phyloP scores from a whole-genome alignment of 2,888 invertebrate genomes.

The Drosophila recens region DNA sequence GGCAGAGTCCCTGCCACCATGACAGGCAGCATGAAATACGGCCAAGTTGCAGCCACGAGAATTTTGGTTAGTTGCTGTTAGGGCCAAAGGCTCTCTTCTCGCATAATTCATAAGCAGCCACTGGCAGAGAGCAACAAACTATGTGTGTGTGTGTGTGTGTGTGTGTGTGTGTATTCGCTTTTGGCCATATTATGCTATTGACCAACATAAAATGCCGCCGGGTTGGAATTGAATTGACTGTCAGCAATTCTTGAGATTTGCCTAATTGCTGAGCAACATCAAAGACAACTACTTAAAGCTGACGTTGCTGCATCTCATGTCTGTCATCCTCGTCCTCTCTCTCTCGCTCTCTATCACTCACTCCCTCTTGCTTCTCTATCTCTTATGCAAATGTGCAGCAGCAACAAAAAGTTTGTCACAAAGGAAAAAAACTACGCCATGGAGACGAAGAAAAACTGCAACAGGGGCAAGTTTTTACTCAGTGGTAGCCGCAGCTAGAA shows the following conservation, averaged over 20 bases:
- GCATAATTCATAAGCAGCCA: conserved; percentile 55
- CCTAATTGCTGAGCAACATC: conserved; percentile 60
- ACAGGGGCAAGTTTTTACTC: conserved; percentile 58
- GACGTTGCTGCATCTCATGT: conserved; percentile 24
- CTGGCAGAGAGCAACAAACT: conserved; percentile 1
- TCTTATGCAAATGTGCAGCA: conserved; percentile 52
- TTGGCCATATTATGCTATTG: conserved; percentile 42
- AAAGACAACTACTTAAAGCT: conserved; percentile 34
- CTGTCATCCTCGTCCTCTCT: background rate
- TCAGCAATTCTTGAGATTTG: conserved; percentile 40
- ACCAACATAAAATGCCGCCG: conserved; percentile 18
- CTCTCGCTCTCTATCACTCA: background rate
- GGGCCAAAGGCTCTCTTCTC: conserved; percentile 30
- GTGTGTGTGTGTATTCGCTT: conserved; percentile 14
- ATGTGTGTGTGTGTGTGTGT: background rate
- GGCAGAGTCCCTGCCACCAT: conserved; percentile 16
- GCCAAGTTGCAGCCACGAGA: conserved; percentile 36
- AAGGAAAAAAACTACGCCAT: conserved; percentile 15
- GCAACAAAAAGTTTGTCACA: conserved; percentile 61
- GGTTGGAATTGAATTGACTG: conserved; percentile 43
- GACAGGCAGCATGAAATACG: conserved; percentile 55
- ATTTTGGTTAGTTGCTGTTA: conserved; percentile 35
- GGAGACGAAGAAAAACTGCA: conserved; percentile 54
- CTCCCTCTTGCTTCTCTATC: background rate
- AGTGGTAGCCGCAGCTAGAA: conserved; percentile 58